A percentile compares a stretch with the other conserved stretches of the same genome.
phyloP scores from a whole-genome alignment of 2,113 vertebrate species.

The Cyphomyrus discorhynchus region DNA sequence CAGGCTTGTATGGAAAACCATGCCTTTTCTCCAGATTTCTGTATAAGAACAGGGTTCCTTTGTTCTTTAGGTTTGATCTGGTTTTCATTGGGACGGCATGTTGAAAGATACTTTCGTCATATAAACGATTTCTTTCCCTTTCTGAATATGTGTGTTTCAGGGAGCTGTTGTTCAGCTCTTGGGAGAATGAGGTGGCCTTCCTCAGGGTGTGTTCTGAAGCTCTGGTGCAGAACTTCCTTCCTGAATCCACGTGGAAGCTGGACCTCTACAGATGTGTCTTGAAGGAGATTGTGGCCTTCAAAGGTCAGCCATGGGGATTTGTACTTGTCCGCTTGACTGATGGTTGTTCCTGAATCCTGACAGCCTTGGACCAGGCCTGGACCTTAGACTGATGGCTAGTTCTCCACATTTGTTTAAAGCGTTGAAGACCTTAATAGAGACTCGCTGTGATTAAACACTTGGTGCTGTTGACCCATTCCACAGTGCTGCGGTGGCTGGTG shows the following conservation, averaged over 20 bases:
- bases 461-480: neutral
- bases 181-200: constrained; percentile 49
- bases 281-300: constrained; percentile 60
- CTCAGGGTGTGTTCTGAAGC: constrained; percentile 54
- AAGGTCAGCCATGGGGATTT: constrained; percentile 48
- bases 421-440: neutral
- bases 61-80: neutral
- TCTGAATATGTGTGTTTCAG: constrained; percentile 37
- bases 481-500: constrained; percentile 54
- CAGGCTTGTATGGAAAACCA: neutral
- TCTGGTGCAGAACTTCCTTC: constrained; percentile 58
- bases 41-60: neutral
- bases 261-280: constrained; percentile 56
- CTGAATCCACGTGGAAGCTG: constrained; percentile 46
- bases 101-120: neutral
- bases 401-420: neutral
- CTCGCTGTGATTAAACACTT: neutral
- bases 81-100: neutral
- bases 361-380: neutral
- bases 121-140: neutral
- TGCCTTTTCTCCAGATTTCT: neutral
- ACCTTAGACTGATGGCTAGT: neutral
- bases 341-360: neutral
- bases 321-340: neutral
- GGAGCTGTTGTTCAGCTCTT: constrained; percentile 46